phyloP scores from a whole-genome alignment of 2,888 invertebrate species.

The Apantesis nais region DNA sequence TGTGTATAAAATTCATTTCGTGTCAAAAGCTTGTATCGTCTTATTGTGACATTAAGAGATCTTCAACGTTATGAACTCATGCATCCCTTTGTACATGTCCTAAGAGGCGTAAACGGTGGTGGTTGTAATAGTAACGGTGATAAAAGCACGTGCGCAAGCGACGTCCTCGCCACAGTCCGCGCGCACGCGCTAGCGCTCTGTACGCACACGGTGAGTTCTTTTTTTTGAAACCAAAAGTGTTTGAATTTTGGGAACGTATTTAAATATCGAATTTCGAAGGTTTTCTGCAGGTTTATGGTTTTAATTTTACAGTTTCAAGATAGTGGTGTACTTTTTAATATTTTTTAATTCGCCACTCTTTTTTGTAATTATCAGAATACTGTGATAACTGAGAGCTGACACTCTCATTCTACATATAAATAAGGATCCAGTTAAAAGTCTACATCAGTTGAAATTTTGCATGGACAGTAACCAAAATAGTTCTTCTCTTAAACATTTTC shows the following conservation, averaged over 20 bases:
- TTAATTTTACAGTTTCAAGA: background rate
- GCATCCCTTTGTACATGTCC: constrained; percentile 48
- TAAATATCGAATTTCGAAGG: background rate
- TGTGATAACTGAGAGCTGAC: no score
- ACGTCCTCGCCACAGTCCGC: constrained; percentile 65
- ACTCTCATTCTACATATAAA: background rate
- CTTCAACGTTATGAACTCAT: background rate
- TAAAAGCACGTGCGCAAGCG: constrained; percentile 66
- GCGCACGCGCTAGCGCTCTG: constrained; percentile 70
- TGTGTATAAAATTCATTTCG: background rate
- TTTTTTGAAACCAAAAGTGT: constrained; percentile 33
- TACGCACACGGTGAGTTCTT: constrained; percentile 79
- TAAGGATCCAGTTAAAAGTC: background rate
- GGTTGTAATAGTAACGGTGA: constrained; percentile 63
- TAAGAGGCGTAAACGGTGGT: constrained; percentile 64
- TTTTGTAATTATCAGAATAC: background rate
- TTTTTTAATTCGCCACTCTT: background rate
- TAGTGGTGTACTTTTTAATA: background rate
- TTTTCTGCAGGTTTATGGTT: background rate
- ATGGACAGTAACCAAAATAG: no score
- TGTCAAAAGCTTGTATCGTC: background rate
- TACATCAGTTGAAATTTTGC: no score
- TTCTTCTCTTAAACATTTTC: no score
- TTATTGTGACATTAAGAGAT: background rate
- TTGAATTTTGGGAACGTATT: constrained; percentile 8